Evolutionary conservation across 1,140 invertebrate species (phyloP).

Genomic region (Oryctes rhinoceros): DNA sequence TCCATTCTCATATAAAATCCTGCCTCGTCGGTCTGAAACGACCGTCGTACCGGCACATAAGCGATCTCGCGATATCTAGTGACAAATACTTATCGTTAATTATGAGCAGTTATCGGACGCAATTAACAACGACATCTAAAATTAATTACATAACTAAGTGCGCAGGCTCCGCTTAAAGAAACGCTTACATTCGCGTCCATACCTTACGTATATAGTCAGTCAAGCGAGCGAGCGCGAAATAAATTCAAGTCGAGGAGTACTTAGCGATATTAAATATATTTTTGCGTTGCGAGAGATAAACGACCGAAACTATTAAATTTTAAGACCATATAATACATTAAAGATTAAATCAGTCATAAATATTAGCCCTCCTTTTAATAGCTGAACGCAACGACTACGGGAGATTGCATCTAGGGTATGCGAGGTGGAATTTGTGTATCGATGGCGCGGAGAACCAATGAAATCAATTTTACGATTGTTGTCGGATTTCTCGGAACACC

Average conservation of each 20-base stretch:
- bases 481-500: constrained; percentile 52
- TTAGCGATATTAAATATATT: constrained; percentile 41
- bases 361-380: constrained; percentile 49
- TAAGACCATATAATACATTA: constrained; percentile 55
- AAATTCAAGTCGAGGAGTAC: constrained; percentile 4
- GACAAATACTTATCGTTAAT: constrained; percentile 35
- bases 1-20: constrained; percentile 16
- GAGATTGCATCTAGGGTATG: constrained; percentile 50
- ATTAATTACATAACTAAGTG: constrained; percentile 30
- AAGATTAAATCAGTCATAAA: constrained; percentile 56
- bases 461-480: constrained; percentile 57
- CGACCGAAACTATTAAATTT: constrained; percentile 52
- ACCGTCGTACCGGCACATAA: not conserved
- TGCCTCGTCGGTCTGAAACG: not conserved
- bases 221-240: not conserved
- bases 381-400: not conserved
- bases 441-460: constrained; percentile 48
- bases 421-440: constrained; percentile 53
- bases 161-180: not conserved
- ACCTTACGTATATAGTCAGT: not conserved
- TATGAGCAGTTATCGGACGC: constrained; percentile 22
- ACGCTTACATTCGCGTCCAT: not conserved
- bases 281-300: constrained; percentile 28
- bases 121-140: constrained; percentile 34
- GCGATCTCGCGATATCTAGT: not conserved